Evolutionary conservation across 2,797 vertebrate species (phyloP).

Genomic region (Pangasius macronema): DNA sequence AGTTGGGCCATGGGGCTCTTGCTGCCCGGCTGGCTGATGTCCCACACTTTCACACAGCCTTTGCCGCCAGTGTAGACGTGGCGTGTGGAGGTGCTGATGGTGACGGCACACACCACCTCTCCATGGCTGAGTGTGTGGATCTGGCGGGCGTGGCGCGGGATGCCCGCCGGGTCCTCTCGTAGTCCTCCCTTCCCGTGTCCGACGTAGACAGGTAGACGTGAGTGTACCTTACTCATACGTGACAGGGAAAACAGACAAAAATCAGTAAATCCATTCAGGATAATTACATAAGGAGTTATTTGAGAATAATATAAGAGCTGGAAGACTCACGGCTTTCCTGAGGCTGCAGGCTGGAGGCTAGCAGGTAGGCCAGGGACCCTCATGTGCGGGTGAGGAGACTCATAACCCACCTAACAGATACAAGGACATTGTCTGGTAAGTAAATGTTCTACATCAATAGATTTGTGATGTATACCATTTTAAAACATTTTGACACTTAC

Average conservation of each 20-base stretch:
- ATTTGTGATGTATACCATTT: neutral
- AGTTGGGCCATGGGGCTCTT: conserved; percentile 96
- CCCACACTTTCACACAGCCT: conserved; percentile 97
- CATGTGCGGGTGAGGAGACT: conserved; percentile 89
- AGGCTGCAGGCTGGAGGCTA: conserved; percentile 89
- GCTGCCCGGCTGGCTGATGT: conserved; percentile 95
- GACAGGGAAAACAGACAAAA: neutral
- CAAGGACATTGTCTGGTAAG: neutral
- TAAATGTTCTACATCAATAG: neutral
- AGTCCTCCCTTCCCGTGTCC: no score
- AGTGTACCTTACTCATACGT: no score
- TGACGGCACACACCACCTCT: conserved; percentile 89
- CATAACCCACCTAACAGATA: conserved; percentile 86
- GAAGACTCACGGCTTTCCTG: conserved; percentile 89
- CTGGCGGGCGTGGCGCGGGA: conserved; percentile 81
- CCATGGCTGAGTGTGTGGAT: conserved; percentile 84
- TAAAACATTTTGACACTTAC: neutral
- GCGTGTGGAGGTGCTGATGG: conserved; percentile 94
- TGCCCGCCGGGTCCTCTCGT: no score
- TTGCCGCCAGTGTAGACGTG: conserved; percentile 97
- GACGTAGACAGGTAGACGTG: no score
- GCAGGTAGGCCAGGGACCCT: conserved; percentile 87
- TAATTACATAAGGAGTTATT: neutral
- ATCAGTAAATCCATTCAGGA: neutral
- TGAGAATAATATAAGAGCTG: neutral